These are phyloP conservation scores for Shargacucullia verbasci DNA, from an alignment of 2,888 invertebrate species.

Conservation along the genomic window DNA sequence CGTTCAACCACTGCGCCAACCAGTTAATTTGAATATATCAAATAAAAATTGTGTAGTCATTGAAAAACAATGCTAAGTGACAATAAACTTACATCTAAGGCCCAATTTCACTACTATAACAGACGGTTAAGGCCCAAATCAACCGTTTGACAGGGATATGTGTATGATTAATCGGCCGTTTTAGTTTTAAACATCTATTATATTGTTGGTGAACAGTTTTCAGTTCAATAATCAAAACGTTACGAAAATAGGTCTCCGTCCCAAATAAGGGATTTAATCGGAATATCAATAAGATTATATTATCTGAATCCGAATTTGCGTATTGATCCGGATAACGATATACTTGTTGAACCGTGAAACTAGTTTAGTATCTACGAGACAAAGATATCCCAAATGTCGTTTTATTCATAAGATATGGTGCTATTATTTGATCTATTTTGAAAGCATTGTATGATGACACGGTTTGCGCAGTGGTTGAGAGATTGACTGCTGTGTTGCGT, in stretches of 20 bases:
- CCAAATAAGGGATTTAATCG: conserved; percentile 16
- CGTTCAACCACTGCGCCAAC: too few species aligned
- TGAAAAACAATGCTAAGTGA: background rate
- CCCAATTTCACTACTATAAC: too few species aligned
- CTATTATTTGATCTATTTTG: background rate
- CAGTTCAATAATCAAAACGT: conserved; percentile 11
- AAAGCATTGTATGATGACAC: too few species aligned
- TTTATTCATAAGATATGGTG: conserved; percentile 10
- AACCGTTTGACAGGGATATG: too few species aligned
- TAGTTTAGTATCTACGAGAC: conserved; percentile 15
- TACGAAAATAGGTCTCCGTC: background rate
- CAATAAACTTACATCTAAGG: background rate
- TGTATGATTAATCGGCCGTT: too few species aligned
- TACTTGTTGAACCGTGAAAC: conserved; percentile 37
- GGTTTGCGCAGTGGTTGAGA: too few species aligned
- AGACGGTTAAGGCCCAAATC: too few species aligned
- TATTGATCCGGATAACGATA: conserved; percentile 22
- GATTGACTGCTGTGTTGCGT: too few species aligned
- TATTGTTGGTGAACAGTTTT: too few species aligned
- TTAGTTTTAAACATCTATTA: too few species aligned
- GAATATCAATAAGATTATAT: conserved; percentile 24
- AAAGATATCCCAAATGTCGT: conserved; percentile 11
- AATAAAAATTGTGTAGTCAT: conserved; percentile 1
- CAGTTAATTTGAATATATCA: background rate
- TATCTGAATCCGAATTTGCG: conserved; percentile 16